Conservation (phyloP, 2,888 invertebrate genomes). For the Polyploca ridens region DNA sequence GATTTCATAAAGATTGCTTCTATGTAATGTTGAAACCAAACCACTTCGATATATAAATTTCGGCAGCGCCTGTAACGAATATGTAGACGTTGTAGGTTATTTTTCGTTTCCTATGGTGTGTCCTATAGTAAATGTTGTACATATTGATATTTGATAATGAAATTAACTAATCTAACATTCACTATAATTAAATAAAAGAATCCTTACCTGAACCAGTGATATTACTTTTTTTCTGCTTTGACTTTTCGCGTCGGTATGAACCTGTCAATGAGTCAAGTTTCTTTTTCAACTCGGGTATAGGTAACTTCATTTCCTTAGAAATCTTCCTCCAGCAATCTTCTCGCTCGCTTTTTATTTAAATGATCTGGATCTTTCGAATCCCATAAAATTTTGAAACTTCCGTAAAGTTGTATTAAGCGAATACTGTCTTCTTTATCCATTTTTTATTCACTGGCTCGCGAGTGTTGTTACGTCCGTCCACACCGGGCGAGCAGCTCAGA, state of each 20-base stretch:
- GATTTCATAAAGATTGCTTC: no score
- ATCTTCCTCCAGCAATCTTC: conserved; percentile 19
- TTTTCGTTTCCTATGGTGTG: no score
- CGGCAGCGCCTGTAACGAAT: conserved; percentile 9
- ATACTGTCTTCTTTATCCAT: conserved; percentile 14
- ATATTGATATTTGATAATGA: no score
- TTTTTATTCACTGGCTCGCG: conserved; percentile 10
- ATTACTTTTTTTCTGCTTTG: conserved; percentile 19
- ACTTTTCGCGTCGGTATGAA: conserved; percentile 24
- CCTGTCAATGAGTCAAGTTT: conserved; percentile 23
- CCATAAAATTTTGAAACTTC: conserved; percentile 15
- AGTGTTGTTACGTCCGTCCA: conserved; percentile 15
- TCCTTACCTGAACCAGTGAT: conserved; percentile 16
- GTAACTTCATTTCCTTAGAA: conserved; percentile 22
- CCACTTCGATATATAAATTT: conserved; percentile 19
- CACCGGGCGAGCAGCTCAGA: conserved; percentile 21
- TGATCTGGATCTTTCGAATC: conserved; percentile 14
- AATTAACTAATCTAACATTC: conserved; percentile 18
- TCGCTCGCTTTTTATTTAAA: no score
- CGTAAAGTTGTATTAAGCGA: conserved; percentile 17
- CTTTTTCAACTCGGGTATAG: conserved; percentile 21
- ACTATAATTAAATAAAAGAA: conserved; percentile 14
- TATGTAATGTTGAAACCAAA: conserved; percentile 19
- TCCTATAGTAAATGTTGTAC: no score
- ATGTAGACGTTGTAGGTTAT: conserved; percentile 12